Conservation (phyloP, 2,113 vertebrate genomes). For the Syrrhaptes paradoxus region DNA sequence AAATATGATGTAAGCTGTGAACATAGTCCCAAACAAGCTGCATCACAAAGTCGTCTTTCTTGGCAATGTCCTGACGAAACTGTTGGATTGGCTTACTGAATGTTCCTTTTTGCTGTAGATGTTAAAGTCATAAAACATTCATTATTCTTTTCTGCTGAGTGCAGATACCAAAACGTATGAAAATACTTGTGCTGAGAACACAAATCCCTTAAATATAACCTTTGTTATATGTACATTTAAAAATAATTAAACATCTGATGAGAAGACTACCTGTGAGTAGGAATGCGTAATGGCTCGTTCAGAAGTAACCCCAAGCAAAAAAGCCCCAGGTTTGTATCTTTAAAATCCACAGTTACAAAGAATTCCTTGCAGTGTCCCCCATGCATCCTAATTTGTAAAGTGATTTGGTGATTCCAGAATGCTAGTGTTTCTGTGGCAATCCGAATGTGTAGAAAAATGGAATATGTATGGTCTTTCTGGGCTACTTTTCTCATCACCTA, state of each 20-base stretch:
- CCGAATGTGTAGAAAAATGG: not conserved
- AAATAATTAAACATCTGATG: not conserved
- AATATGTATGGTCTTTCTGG: slow-evolving; percentile 4
- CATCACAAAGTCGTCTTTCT: not conserved
- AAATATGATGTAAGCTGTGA: slow-evolving; percentile 7
- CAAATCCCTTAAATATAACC: not conserved
- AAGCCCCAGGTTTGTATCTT: not conserved
- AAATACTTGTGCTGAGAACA: not conserved
- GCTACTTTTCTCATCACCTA: slow-evolving; percentile 14
- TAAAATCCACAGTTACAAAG: not conserved
- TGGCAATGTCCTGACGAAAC: not conserved
- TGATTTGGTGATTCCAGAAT: not conserved
- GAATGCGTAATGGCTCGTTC: not conserved
- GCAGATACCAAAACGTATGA: not conserved
- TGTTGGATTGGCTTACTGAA: not conserved
- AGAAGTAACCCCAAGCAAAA: not conserved
- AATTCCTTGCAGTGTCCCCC: not conserved
- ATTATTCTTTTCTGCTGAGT: not conserved
- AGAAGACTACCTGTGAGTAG: not conserved
- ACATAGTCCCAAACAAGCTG: not conserved
- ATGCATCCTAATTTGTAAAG: not conserved
- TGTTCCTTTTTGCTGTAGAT: not conserved
- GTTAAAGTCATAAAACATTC: not conserved
- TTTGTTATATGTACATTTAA: not conserved
- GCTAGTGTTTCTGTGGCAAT: not conserved